Percentiles rank a stretch among this genome's conserved stretches.
phyloP scores from a whole-genome alignment of 1,140 invertebrate genomes.

The Pseudachorutes palmiensis region DNA sequence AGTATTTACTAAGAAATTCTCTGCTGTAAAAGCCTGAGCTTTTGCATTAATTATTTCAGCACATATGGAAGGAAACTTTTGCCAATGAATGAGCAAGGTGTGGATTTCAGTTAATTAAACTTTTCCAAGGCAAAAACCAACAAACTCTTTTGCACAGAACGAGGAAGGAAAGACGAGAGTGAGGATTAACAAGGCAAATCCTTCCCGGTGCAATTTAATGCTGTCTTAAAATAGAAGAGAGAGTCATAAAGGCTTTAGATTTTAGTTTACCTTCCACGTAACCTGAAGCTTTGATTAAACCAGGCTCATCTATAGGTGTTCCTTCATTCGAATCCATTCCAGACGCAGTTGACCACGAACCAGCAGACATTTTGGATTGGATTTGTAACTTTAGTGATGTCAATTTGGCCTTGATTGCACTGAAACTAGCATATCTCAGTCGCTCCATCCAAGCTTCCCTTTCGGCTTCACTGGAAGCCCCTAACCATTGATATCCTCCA shows the following conservation, averaged over 20 bases:
- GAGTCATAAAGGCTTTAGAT: neutral
- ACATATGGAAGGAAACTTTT: no score
- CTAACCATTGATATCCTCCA: conserved; percentile 67
- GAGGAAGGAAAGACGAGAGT: no score
- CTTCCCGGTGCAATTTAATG: no score
- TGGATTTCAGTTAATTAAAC: no score
- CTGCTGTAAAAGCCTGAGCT: no score
- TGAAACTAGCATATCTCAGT: conserved; percentile 74
- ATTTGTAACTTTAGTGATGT: conserved; percentile 51
- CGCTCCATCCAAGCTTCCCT: conserved; percentile 77
- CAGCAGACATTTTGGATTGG: conserved; percentile 9
- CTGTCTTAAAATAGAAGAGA: no score
- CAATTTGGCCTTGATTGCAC: conserved; percentile 68
- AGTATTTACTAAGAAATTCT: no score
- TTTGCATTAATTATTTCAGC: no score
- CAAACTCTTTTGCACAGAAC: no score
- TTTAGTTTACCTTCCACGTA: conserved; percentile 32
- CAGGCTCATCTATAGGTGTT: neutral
- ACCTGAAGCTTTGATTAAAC: conserved; percentile 24
- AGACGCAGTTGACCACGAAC: neutral
- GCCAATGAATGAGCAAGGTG: no score
- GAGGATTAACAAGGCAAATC: no score
- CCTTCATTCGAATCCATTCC: neutral
- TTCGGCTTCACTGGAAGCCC: conserved; percentile 67
- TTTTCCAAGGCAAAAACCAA: no score